phyloP scores from a whole-genome alignment of 2,113 vertebrate genomes.

The Triplophysa tibetana region DNA sequence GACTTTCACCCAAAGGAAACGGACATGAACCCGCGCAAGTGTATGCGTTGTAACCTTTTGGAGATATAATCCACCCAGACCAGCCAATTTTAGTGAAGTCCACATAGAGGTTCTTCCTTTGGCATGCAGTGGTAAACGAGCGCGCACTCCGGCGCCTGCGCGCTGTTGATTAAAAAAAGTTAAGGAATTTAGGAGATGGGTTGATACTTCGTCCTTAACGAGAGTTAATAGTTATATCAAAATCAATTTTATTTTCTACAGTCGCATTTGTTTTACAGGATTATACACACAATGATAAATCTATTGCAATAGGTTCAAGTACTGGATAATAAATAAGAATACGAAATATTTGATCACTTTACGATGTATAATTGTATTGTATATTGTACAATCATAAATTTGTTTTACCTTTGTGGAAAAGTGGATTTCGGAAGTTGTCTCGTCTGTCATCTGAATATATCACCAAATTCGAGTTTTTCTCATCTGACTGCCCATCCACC shows the following conservation, averaged over 20 bases:
- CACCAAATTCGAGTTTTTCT: conserved; percentile 73
- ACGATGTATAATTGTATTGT: background rate
- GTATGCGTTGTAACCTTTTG: conserved; percentile 81
- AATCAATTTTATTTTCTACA: background rate
- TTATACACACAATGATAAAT: no score
- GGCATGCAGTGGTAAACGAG: conserved; percentile 64
- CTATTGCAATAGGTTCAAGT: no score
- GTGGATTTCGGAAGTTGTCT: conserved; percentile 44
- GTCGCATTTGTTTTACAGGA: no score
- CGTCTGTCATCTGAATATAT: conserved; percentile 77
- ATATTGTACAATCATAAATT: background rate
- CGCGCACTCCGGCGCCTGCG: conserved; percentile 62
- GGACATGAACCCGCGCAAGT: conserved; percentile 80
- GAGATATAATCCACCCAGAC: conserved; percentile 86
- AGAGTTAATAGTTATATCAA: background rate
- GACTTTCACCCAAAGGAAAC: conserved; percentile 75
- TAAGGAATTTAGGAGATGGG: conserved; percentile 4
- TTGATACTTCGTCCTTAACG: conserved; percentile 19
- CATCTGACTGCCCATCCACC: conserved; percentile 49
- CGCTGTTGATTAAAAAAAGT: accelerated
- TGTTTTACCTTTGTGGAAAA: conserved; percentile 57
- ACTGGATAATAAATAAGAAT: no score
- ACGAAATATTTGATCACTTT: no score
- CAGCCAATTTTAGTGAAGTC: conserved; percentile 85
- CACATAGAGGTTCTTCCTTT: conserved; percentile 76